A percentile compares a stretch with the other conserved stretches of the same genome.
These are phyloP conservation scores for Drosophila novamexicana DNA, from an alignment of 1,140 invertebrate genomes.

Conservation along the genomic window DNA sequence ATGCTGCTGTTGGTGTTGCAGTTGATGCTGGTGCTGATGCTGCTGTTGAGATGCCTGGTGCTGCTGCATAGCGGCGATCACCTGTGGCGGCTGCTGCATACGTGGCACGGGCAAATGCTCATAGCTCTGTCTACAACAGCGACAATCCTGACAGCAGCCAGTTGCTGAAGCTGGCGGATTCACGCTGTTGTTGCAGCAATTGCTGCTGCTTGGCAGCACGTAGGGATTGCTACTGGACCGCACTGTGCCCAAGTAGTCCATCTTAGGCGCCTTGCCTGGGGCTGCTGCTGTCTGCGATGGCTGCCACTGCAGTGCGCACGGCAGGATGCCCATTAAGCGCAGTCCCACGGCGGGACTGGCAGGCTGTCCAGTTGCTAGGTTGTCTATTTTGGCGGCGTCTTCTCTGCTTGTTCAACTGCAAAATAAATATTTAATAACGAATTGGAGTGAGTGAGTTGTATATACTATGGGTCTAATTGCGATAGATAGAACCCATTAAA, in stretches of 20 bases:
- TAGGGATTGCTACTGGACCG: slow-evolving; percentile 50
- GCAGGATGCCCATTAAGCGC: slow-evolving; percentile 66
- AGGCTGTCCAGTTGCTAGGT: slow-evolving; percentile 24
- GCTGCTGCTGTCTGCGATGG: slow-evolving; percentile 10
- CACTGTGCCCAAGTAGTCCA: slow-evolving; percentile 27
- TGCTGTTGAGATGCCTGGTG: slow-evolving; percentile 6
- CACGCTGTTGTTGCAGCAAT: slow-evolving; percentile 23
- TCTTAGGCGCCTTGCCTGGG: slow-evolving; percentile 59
- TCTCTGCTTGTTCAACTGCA: slow-evolving; percentile 20
- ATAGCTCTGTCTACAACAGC: slow-evolving; percentile 48
- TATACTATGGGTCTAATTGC: too few relatives aligned
- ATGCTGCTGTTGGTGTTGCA: slow-evolving; percentile 18
- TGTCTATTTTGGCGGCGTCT: slow-evolving; percentile 53
- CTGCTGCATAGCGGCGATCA: slow-evolving; percentile 11
- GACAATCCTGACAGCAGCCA: slow-evolving; percentile 55
- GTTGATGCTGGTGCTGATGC: slow-evolving; percentile 44
- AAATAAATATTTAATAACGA: not conserved
- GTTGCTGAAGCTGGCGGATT: not conserved
- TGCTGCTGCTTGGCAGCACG: slow-evolving; percentile 31
- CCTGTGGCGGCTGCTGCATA: slow-evolving; percentile 31
- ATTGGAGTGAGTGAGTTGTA: too few relatives aligned
- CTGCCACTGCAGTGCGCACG: slow-evolving; percentile 65
- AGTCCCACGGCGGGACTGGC: slow-evolving; percentile 62
- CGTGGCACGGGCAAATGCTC: slow-evolving; percentile 68
- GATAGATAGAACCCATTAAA: too few relatives aligned